Evolutionary conservation across 1,140 invertebrate genomes (phyloP), one percentile per base, ranked within the genome.

Genomic region (Zaprionus capensis): DNA sequence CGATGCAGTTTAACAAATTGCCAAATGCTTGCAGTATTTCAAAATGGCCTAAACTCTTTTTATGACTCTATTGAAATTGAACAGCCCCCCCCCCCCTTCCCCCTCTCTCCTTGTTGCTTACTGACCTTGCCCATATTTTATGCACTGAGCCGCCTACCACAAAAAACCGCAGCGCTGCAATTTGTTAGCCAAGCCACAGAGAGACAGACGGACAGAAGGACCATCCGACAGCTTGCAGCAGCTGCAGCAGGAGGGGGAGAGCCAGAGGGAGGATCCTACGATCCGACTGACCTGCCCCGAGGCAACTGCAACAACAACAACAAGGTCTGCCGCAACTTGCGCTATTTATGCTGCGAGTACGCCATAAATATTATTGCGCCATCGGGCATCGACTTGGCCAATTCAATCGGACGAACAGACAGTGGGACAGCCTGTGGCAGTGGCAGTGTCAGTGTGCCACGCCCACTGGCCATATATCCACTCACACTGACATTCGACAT

Each of bases 71-170:
- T 69, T 76, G 73, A 79, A 79, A 53, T 55, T 59, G 73, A 55
- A 51, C 79, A 63, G 62, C 49, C 17, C 67, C 76, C 72, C 67
- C 59, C 38, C 31, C 59, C 49, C 14, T 14, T 17, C 14, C 24
- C 7, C 46, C 22, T 0, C 7, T 11, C 22, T 44, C 11, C 36
- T 2, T 34, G 14, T 46, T 55, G 11, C 34, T n/a, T 7, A 15
- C 55, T 78, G 71, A 67, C 80, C 76, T 71, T 79, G 76, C 55
- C 34, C 62, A 72, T 80, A 79, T 79, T 83, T 77, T 73, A 82
- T 77, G 64, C 44, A 44, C 49, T 65, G 56, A 20, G 70, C 70
- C 41, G 55, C 63, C 62, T 64, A 65, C 62, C 77, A 28, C 66
- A 77, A 69, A 82, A 79, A 83, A 64, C 62, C 57, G 61, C 73